Conservation (phyloP, 2,888 invertebrate genomes). For the Amblyjoppa fuscipennis region DNA sequence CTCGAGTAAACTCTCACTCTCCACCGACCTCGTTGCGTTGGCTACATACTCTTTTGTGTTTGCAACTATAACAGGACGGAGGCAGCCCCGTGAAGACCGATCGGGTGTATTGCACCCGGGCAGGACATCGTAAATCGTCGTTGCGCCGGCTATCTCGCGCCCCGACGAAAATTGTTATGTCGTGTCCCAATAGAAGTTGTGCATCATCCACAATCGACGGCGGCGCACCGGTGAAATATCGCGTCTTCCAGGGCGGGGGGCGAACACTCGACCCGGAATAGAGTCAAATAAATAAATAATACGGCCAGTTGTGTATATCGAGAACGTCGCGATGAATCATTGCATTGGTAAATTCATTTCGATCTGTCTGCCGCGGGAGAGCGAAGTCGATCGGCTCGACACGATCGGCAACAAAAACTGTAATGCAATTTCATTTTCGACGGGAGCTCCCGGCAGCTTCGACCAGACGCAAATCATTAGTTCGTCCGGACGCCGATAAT, state of each 20-base stretch:
- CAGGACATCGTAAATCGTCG: conserved; percentile 62
- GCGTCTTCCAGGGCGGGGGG: neutral
- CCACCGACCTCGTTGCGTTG: conserved; percentile 20
- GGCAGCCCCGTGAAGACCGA: conserved; percentile 30
- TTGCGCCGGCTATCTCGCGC: conserved; percentile 58
- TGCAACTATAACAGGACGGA: neutral
- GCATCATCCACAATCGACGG: conserved; percentile 43
- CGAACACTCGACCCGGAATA: neutral
- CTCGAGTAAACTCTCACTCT: conserved; percentile 32
- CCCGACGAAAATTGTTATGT: conserved; percentile 56
- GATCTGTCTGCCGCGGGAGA: neutral
- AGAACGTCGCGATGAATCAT: neutral
- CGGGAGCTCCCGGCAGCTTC: neutral
- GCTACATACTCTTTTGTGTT: conserved; percentile 2
- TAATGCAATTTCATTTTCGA: neutral
- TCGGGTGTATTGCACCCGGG: conserved; percentile 17
- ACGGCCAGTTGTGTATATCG: neutral
- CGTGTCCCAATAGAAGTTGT: conserved; percentile 58
- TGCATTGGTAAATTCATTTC: neutral
- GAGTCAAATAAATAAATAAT: conserved; percentile 3
- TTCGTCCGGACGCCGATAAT: neutral
- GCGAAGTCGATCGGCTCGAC: neutral
- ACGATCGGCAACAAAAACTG: neutral
- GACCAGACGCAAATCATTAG: neutral
- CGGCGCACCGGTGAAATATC: conserved; percentile 54